These are phyloP conservation scores for Phaonia tiefii DNA, from an alignment of 2,888 invertebrate species.

Conservation along the genomic window DNA sequence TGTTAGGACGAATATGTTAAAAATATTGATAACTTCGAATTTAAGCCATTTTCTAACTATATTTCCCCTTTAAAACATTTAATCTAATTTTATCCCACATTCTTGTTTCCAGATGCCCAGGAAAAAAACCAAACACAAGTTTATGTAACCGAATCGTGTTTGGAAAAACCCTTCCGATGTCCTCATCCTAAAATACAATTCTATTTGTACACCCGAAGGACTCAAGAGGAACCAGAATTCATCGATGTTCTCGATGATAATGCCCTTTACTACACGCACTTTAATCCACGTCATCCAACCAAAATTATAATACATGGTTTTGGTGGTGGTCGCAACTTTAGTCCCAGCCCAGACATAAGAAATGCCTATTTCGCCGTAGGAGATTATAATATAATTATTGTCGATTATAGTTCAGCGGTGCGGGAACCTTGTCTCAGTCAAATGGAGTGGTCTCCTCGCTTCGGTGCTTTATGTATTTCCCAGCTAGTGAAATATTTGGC, in stretches of 20 bases:
- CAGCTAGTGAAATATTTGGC: conserved; percentile 90
- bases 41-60: too few species aligned
- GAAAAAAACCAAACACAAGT: conserved; percentile 81
- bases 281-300: conserved; percentile 89
- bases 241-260: conserved; percentile 86
- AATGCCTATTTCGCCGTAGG: conserved; percentile 90
- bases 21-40: too few species aligned
- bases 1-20: too few species aligned
- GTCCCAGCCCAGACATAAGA: conserved; percentile 92
- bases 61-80: too few species aligned
- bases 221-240: conserved; percentile 87
- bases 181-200: conserved; percentile 92
- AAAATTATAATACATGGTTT: conserved; percentile 96
- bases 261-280: conserved; percentile 87
- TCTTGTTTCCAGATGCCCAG: conserved; percentile 72
- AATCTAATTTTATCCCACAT: conserved; percentile 2
- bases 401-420: conserved; percentile 90
- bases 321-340: conserved; percentile 90
- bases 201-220: conserved; percentile 90
- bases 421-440: conserved; percentile 92
- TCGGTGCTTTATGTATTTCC: conserved; percentile 88
- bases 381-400: conserved; percentile 92
- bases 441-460: conserved; percentile 85
- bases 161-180: conserved; percentile 89
- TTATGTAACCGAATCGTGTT: conserved; percentile 90